Conservation (phyloP, 2,113 vertebrate species). For the Craseonycteris thonglongyai region DNA sequence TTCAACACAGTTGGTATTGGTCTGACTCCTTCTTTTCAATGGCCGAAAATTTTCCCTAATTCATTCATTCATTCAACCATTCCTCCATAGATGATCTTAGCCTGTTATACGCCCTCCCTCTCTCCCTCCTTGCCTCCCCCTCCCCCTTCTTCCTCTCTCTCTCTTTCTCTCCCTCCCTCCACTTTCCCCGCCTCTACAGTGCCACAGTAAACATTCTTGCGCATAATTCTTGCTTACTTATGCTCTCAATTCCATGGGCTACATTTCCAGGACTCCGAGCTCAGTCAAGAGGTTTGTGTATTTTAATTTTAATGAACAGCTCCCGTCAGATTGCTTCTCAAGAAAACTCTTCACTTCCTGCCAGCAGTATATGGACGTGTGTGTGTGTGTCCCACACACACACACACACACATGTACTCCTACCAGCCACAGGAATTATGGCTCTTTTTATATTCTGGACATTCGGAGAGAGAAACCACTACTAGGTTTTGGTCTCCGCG, state of each 20-base stretch:
- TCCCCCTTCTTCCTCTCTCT: not conserved
- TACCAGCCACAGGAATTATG: not conserved
- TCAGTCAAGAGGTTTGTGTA: not conserved
- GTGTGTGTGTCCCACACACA: too few relatives aligned
- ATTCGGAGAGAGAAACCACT: not conserved
- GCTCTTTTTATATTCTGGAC: not conserved
- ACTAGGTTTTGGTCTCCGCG: not conserved
- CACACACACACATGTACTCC: too few relatives aligned
- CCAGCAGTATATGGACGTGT: not conserved
- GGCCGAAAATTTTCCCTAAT: not conserved
- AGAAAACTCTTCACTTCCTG: not conserved
- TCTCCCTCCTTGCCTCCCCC: not conserved
- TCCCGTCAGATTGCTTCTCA: not conserved
- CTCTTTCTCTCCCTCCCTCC: accelerated
- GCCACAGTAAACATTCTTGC: not conserved
- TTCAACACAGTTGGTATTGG: not conserved
- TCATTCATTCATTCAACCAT: not conserved
- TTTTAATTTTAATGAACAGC: not conserved
- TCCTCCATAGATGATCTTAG: not conserved
- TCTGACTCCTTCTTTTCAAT: not conserved
- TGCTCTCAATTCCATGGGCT: not conserved
- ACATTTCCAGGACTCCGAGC: not conserved
- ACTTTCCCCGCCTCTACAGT: not conserved
- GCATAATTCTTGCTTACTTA: not conserved
- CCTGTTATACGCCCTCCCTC: not conserved